A percentile compares a stretch with the other conserved stretches of the same genome.
Conservation (phyloP, 2,797 vertebrate species). For the Spinus pinus region DNA sequence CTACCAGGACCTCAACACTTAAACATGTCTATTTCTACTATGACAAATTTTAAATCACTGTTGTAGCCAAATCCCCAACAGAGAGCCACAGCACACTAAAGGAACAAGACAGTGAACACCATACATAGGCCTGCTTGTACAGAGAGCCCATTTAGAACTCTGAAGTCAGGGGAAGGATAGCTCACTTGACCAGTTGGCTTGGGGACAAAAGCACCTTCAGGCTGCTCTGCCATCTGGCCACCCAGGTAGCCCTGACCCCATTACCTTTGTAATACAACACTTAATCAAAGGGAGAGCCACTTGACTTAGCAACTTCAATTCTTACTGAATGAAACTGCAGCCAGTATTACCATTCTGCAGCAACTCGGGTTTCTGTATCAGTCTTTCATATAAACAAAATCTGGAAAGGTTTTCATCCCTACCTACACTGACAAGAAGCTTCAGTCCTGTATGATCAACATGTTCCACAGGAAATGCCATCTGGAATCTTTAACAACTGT, state of each 20-base stretch:
- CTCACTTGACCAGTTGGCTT: not conserved
- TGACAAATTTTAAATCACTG: not conserved
- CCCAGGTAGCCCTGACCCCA: not conserved
- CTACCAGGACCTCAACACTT: not conserved
- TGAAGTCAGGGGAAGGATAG: not conserved
- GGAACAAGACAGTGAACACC: not conserved
- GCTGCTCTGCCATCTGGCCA: accelerated
- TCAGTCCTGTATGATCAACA: not conserved
- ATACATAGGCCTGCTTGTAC: not conserved
- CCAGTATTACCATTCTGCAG: not conserved
- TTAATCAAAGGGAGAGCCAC: not conserved
- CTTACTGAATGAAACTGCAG: not conserved
- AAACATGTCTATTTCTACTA: not conserved
- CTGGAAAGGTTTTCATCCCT: not conserved
- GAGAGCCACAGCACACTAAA: not conserved
- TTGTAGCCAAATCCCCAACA: not conserved
- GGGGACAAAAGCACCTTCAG: not conserved
- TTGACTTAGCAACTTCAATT: not conserved
- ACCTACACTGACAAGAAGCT: not conserved
- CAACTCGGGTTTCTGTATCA: not conserved
- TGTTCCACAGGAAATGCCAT: not conserved
- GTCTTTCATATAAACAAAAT: not conserved
- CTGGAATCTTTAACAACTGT: not conserved
- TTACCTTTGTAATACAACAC: not conserved
- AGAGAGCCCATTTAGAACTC: not conserved